Percentiles rank a stretch among this genome's conserved stretches.
These are phyloP conservation scores for Crepidodera aurea DNA, from an alignment of 2,888 invertebrate species.

Conservation along the genomic window DNA sequence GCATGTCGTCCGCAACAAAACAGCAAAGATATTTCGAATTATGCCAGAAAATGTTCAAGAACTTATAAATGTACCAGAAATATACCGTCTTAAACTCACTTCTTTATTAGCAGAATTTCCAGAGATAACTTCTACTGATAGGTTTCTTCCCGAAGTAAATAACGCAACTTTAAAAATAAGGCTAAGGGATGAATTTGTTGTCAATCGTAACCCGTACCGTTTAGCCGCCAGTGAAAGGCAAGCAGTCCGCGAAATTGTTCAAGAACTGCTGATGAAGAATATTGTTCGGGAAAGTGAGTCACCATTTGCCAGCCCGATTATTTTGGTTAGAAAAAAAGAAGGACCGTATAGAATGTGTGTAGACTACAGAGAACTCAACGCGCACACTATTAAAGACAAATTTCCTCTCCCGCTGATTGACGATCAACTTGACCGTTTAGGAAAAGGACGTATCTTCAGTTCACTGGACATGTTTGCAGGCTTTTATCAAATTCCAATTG, in stretches of 20 bases:
- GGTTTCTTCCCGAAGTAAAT: neutral
- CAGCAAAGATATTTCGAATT: neutral
- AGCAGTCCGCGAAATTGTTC: conserved; percentile 31
- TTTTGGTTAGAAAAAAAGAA: conserved; percentile 37
- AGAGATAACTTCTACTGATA: neutral
- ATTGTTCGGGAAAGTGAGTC: conserved; percentile 41
- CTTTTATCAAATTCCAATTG: conserved; percentile 17
- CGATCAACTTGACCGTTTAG: neutral
- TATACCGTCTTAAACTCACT: conserved; percentile 22
- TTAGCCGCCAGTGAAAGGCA: conserved; percentile 31
- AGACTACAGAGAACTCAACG: conserved; percentile 38
- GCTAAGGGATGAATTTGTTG: conserved; percentile 19
- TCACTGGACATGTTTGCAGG: conserved; percentile 12
- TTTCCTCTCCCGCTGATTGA: conserved; percentile 21
- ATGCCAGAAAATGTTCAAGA: too few species aligned
- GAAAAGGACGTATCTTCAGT: conserved; percentile 42
- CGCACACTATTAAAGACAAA: conserved; percentile 27
- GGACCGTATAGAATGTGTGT: conserved; percentile 35
- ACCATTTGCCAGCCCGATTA: conserved; percentile 40
- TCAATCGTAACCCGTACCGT: conserved; percentile 21
- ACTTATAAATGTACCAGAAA: conserved; percentile 32
- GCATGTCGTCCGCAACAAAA: neutral
- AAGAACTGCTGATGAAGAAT: conserved; percentile 32
- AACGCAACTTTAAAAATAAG: too few species aligned
- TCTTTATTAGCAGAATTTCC: neutral